Conservation (phyloP, 2,888 invertebrate species). For the Phragmatobia fuliginosa region DNA sequence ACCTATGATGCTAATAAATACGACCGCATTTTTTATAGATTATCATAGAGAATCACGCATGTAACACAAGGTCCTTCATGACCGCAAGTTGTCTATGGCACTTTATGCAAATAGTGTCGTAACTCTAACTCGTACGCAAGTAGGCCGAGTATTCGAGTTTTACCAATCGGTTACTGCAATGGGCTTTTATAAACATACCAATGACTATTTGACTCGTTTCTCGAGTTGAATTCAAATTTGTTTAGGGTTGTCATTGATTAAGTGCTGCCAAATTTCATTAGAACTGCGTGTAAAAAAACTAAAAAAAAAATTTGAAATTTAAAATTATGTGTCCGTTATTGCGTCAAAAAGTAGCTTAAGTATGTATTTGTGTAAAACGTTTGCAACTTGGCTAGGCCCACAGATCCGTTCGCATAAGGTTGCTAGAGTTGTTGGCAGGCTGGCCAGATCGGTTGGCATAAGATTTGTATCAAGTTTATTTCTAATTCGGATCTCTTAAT, state of each 20-base stretch:
- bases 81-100: slow-evolving; percentile 23
- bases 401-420: too few species aligned
- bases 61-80: slow-evolving; percentile 13
- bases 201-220: slow-evolving; percentile 31
- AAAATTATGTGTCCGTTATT: too few species aligned
- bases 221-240: not conserved
- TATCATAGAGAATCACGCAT: slow-evolving; percentile 11
- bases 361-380: too few species aligned
- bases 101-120: slow-evolving; percentile 41
- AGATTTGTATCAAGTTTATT: too few species aligned
- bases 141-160: slow-evolving; percentile 40
- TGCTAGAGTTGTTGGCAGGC: too few species aligned
- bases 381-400: too few species aligned
- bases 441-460: too few species aligned
- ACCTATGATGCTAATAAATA: slow-evolving; percentile 6
- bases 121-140: slow-evolving; percentile 29
- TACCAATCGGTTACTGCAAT: slow-evolving; percentile 45
- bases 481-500: too few species aligned
- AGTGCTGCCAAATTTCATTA: not conserved
- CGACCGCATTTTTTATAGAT: slow-evolving; percentile 10
- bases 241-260: not conserved
- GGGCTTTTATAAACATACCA: slow-evolving; percentile 39
- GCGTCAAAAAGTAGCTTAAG: too few species aligned
- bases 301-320: too few species aligned
- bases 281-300: not conserved